Conservation (phyloP, 2,797 vertebrate species). For the Eptatretus atami region DNA sequence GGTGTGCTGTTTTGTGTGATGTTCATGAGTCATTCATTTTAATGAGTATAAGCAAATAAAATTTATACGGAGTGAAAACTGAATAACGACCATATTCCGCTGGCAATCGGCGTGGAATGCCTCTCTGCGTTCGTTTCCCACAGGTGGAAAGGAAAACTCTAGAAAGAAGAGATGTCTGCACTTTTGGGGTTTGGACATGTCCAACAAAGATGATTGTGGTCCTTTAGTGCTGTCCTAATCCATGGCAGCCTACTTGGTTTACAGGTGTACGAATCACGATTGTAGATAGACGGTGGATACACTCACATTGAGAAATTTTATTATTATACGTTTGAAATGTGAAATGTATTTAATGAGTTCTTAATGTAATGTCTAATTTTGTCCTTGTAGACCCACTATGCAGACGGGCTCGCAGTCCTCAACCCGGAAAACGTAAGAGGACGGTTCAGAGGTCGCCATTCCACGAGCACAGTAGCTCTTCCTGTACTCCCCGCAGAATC, state of each 20-base stretch:
- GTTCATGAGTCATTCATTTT: too few relatives aligned
- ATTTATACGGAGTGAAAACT: too few relatives aligned
- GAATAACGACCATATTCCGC: background rate
- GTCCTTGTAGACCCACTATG: conserved; percentile 40
- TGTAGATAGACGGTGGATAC: too few relatives aligned
- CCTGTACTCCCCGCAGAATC: conserved; percentile 36
- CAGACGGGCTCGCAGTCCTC: conserved; percentile 36
- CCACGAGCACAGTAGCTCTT: conserved; percentile 39
- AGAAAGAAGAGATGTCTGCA: conserved; percentile 52
- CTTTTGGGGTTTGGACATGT: conserved; percentile 64
- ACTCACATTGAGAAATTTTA: too few relatives aligned
- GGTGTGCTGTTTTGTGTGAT: too few relatives aligned
- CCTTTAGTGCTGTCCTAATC: background rate
- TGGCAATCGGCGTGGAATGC: background rate
- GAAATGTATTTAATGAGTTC: too few relatives aligned
- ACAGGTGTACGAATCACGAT: too few relatives aligned
- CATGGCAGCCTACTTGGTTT: too few relatives aligned
- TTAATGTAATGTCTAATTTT: background rate
- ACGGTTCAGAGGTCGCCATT: conserved; percentile 25
- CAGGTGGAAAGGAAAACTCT: conserved; percentile 49
- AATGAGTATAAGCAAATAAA: too few relatives aligned
- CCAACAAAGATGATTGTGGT: conserved; percentile 31
- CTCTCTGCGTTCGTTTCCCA: conserved; percentile 5
- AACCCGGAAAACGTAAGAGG: conserved; percentile 46
- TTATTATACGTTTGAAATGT: too few relatives aligned